Conservation (phyloP, 2,888 invertebrate genomes). For the Seira sanloemensis region DNA sequence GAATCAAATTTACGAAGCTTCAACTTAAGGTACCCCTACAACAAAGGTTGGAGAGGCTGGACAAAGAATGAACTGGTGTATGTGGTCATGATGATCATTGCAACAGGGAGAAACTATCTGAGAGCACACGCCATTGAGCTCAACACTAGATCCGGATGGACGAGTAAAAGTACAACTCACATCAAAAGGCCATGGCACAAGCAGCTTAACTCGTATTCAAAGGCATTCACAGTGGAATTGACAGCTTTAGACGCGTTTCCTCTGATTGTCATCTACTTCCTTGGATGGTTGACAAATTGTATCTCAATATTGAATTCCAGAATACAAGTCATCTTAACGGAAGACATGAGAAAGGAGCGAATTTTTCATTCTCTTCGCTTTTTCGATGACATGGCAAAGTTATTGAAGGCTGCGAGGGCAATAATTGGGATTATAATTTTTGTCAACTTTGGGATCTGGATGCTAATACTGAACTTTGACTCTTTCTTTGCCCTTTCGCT, state of each 20-base stretch:
- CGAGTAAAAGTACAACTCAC: neutral
- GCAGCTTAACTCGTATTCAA: neutral
- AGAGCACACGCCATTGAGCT: neutral
- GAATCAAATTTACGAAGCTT: neutral
- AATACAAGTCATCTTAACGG: neutral
- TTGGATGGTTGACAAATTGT: too few relatives aligned
- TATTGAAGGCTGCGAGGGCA: neutral
- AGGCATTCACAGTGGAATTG: neutral
- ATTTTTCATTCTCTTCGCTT: neutral
- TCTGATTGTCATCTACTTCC: neutral
- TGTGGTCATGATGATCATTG: neutral
- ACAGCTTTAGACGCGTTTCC: neutral
- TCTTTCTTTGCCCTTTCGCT: neutral
- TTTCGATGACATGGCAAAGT: neutral
- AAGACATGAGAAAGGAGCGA: neutral
- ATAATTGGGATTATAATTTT: neutral
- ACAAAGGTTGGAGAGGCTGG: neutral
- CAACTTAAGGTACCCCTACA: neutral
- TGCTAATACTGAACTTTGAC: constrained; percentile 1
- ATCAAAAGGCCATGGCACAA: constrained; percentile 1
- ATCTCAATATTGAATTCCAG: too few relatives aligned
- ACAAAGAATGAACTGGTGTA: neutral
- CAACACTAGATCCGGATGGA: neutral
- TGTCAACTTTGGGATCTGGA: neutral
- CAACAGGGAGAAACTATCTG: neutral